These are phyloP conservation scores for Syrmaticus mikado DNA, from an alignment of 2,113 vertebrate species.

Conservation along the genomic window DNA sequence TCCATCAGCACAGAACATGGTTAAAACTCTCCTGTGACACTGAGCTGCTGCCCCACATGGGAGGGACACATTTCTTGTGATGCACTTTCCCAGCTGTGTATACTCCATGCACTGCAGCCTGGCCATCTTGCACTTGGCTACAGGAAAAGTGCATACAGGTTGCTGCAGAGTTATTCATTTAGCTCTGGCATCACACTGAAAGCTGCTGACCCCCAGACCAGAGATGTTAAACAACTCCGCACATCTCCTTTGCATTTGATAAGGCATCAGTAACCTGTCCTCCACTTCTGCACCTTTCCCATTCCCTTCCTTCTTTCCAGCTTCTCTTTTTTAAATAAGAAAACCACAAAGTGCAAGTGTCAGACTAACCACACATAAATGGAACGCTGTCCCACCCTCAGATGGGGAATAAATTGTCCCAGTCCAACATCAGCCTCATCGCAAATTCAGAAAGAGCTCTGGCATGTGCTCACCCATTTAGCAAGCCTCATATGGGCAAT, in stretches of 20 bases:
- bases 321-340: neutral
- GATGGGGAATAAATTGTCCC: neutral
- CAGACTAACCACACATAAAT: neutral
- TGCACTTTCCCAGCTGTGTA: neutral
- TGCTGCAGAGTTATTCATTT: neutral
- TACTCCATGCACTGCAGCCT: neutral
- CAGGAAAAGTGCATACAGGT: neutral
- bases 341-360: neutral
- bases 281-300: neutral
- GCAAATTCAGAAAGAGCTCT: neutral
- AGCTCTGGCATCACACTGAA: neutral
- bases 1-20: neutral
- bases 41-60: neutral
- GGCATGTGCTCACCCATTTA: neutral
- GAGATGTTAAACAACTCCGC: neutral
- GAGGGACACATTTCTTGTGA: neutral
- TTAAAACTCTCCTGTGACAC: neutral
- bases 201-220: neutral
- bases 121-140: accelerated
- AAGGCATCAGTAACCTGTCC: neutral
- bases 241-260: neutral
- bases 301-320: neutral
- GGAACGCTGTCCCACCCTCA: neutral
- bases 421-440: neutral
- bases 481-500: neutral